A percentile compares a stretch with the other conserved stretches of the same genome.
These are phyloP conservation scores for Neomorphus geoffroyi DNA, from an alignment of 2,797 vertebrate species.

Conservation along the genomic window DNA sequence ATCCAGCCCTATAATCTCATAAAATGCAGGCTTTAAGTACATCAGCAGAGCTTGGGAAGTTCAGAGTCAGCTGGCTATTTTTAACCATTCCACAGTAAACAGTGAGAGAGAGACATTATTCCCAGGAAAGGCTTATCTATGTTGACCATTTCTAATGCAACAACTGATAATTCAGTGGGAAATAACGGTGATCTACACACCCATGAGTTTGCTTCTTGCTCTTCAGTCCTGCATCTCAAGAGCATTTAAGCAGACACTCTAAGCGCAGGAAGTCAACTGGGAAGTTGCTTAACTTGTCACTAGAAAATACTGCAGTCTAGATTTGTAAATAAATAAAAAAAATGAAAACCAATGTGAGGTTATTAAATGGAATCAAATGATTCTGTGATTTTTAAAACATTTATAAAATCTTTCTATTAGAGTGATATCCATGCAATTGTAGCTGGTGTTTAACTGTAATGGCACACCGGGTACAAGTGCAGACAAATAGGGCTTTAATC, in stretches of 20 bases:
- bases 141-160: not conserved
- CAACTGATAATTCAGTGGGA: not conserved
- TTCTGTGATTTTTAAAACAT: not conserved
- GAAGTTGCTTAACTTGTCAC: not conserved
- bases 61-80: not conserved
- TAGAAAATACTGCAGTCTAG: not conserved
- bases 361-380: not conserved
- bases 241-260: not conserved
- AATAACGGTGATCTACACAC: not conserved
- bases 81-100: not conserved
- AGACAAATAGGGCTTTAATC: not conserved
- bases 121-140: not conserved
- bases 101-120: not conserved
- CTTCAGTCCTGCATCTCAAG: not conserved
- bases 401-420: not conserved
- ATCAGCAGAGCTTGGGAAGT: not conserved
- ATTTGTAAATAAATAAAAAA: not conserved
- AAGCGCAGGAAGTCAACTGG: not conserved
- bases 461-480: not conserved
- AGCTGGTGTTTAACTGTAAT: not conserved
- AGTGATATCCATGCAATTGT: not conserved
- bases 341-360: not conserved
- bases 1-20: not conserved
- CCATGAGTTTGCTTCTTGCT: not conserved
- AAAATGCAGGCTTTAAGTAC: not conserved